Evolutionary conservation across 2,113 vertebrate species (phyloP).

Genomic region (Emydura subglobosa): DNA sequence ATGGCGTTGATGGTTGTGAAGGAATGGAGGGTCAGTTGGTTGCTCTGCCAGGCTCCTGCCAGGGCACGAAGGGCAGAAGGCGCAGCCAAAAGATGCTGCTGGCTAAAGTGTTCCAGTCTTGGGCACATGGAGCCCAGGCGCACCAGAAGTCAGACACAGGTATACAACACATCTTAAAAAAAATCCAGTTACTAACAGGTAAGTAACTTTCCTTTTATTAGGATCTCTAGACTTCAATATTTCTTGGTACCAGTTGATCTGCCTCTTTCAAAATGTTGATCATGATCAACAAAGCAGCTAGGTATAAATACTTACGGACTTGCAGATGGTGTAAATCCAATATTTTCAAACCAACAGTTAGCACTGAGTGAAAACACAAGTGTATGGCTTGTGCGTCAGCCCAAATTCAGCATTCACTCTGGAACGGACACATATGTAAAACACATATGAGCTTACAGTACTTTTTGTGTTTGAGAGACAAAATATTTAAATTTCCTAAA

Average conservation of each 20-base stretch:
- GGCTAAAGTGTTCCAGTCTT: too few relatives aligned
- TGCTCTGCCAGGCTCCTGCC: too few relatives aligned
- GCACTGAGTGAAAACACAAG: neutral
- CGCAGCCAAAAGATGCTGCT: too few relatives aligned
- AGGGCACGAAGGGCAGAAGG: too few relatives aligned
- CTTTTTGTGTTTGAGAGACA: neutral
- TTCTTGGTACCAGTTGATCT: conserved; percentile 16
- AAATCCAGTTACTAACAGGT: too few relatives aligned
- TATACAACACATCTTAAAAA: too few relatives aligned
- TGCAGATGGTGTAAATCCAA: neutral
- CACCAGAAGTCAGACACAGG: too few relatives aligned
- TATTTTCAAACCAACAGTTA: neutral
- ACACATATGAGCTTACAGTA: neutral
- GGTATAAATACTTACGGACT: conserved; percentile 35
- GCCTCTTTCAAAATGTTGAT: conserved; percentile 2
- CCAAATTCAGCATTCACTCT: neutral
- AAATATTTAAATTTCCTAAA: neutral
- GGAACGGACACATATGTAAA: neutral
- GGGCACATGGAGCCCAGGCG: too few relatives aligned
- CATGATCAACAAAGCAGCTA: neutral
- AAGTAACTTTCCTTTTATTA: neutral
- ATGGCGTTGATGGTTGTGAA: too few relatives aligned
- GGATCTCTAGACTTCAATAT: neutral
- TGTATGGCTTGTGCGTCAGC: neutral
- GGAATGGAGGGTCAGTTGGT: too few relatives aligned